Conservation (phyloP, 2,888 invertebrate species). For the Papilio demoleus region DNA sequence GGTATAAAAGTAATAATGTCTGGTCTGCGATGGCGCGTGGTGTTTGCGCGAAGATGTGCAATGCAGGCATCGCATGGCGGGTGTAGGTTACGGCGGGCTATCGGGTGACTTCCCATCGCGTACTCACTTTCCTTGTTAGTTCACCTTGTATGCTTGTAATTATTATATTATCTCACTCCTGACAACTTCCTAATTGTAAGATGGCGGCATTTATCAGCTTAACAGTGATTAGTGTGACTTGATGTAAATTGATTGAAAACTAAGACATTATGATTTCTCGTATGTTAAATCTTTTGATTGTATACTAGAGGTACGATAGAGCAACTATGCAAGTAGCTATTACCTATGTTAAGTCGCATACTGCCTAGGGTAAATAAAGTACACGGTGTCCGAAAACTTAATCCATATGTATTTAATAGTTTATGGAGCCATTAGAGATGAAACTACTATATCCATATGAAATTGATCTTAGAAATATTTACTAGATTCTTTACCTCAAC, state of each 20-base stretch:
- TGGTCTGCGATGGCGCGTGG: constrained; percentile 42
- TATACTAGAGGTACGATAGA: too few relatives aligned
- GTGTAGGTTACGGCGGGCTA: constrained; percentile 71
- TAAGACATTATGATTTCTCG: too few relatives aligned
- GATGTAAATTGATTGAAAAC: not conserved
- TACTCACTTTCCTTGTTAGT: constrained; percentile 53
- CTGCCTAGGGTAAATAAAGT: too few relatives aligned
- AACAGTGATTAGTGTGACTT: not conserved
- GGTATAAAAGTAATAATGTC: constrained; percentile 4
- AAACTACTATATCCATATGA: too few relatives aligned
- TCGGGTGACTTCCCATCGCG: constrained; percentile 64
- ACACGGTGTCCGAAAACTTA: too few relatives aligned
- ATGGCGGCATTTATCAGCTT: not conserved
- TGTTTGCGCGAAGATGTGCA: constrained; percentile 60
- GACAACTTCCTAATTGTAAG: constrained; percentile 27
- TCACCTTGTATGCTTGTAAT: constrained; percentile 46
- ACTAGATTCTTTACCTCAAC: too few relatives aligned
- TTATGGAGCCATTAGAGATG: too few relatives aligned
- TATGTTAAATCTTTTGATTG: too few relatives aligned
- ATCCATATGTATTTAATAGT: too few relatives aligned
- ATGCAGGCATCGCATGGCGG: constrained; percentile 65
- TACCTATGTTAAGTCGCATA: too few relatives aligned
- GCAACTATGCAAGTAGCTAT: too few relatives aligned
- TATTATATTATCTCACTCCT: constrained; percentile 50
- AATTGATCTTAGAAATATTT: too few relatives aligned